phyloP scores from a whole-genome alignment of 2,888 invertebrate species.

The Hipparchia semele region DNA sequence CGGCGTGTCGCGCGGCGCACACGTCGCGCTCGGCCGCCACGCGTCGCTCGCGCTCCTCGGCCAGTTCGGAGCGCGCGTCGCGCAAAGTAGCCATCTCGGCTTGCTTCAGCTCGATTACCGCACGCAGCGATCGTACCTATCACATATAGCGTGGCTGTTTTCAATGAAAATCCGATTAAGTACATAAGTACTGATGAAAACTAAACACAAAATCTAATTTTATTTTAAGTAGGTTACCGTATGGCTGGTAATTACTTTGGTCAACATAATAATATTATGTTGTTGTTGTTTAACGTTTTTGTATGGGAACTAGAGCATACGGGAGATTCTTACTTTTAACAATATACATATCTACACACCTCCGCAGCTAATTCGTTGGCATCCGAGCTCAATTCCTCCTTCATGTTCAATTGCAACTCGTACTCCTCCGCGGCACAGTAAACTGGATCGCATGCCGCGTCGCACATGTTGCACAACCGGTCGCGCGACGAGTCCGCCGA shows the following conservation, averaged over 20 bases:
- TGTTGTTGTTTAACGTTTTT: too few species aligned
- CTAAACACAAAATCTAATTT: too few species aligned
- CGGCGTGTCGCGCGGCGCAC: conserved; percentile 90
- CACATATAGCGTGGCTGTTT: not conserved
- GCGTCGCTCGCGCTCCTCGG: conserved; percentile 89
- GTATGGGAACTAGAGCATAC: too few species aligned
- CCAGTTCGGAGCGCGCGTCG: conserved; percentile 86
- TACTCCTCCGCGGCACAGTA: conserved; percentile 69
- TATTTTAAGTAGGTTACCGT: too few species aligned
- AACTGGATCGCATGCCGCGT: conserved; percentile 76
- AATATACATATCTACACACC: conserved; percentile 49
- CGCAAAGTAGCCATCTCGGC: conserved; percentile 91
- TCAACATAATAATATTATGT: too few species aligned
- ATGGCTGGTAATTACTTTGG: too few species aligned
- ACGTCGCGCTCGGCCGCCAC: conserved; percentile 88
- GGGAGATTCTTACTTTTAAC: too few species aligned
- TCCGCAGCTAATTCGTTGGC: conserved; percentile 76
- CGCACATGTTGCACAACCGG: conserved; percentile 60
- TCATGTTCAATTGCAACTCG: conserved; percentile 61
- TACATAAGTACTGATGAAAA: too few species aligned
- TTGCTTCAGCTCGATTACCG: conserved; percentile 94
- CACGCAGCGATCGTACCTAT: conserved; percentile 87
- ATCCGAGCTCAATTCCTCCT: conserved; percentile 74
- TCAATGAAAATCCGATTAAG: too few species aligned
- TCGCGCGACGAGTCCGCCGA: conserved; percentile 49